Percentiles rank a stretch among this genome's conserved stretches.
Conservation (phyloP, 1,140 invertebrate species). For the Ylistrum balloti region DNA sequence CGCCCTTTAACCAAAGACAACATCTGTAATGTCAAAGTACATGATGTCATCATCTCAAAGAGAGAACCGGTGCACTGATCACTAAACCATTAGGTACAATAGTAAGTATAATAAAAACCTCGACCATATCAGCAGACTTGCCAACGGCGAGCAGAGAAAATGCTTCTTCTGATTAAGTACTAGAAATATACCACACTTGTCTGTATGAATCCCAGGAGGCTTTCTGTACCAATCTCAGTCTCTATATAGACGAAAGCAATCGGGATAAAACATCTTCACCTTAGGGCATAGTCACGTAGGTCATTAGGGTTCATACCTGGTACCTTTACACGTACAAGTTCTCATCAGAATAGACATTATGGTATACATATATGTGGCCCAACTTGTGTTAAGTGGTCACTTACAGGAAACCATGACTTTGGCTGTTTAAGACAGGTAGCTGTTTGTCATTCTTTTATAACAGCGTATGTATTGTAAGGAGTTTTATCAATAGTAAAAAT, state of each 20-base stretch:
- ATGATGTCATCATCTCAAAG: not conserved
- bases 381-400: no score
- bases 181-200: not conserved
- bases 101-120: not conserved
- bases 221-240: not conserved
- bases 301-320: not conserved
- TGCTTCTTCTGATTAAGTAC: not conserved
- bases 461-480: no score
- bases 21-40: not conserved
- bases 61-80: not conserved
- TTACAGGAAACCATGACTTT: no score
- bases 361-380: not conserved
- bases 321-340: no score
- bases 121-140: not conserved
- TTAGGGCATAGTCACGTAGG: not conserved
- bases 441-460: no score
- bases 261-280: not conserved
- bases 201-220: constrained; percentile 2
- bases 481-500: no score
- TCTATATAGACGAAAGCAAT: not conserved
- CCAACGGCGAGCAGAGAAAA: not conserved
- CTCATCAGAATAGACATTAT: no score
- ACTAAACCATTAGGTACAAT: not conserved
- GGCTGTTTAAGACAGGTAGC: no score
- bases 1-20: not conserved